phyloP scores from a whole-genome alignment of 2,888 invertebrate genomes.

The Chalcis sispes region DNA sequence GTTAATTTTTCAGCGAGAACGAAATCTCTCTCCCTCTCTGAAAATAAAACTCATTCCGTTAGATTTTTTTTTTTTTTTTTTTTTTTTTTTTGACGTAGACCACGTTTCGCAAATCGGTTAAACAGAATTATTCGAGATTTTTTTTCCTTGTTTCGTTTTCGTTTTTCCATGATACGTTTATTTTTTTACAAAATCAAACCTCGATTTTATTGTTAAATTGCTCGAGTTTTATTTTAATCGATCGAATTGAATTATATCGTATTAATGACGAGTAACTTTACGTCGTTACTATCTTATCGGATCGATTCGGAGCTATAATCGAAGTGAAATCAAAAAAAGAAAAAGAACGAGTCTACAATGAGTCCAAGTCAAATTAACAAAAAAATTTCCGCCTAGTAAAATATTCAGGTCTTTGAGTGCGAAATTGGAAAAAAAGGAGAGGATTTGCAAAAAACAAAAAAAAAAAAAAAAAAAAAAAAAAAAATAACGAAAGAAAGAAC shows the following conservation, averaged over 20 bases:
- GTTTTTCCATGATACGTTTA: slow-evolving; percentile 4
- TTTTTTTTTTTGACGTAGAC: no score
- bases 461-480: no score
- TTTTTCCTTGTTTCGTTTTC: neutral
- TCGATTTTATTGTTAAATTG: slow-evolving; percentile 1
- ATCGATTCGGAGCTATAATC: slow-evolving; percentile 7
- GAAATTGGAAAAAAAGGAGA: slow-evolving; percentile 40
- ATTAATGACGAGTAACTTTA: neutral
- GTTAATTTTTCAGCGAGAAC: slow-evolving; percentile 62
- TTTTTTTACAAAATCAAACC: slow-evolving; percentile 12
- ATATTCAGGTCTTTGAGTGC: slow-evolving; percentile 41
- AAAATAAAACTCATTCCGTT: slow-evolving; percentile 42
- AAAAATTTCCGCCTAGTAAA: slow-evolving; percentile 49
- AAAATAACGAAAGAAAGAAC: no score
- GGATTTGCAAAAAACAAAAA: no score
- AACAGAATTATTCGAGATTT: slow-evolving; percentile 22
- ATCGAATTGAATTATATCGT: slow-evolving; percentile 6
- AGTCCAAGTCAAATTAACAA: slow-evolving; percentile 34
- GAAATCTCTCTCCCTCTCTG: neutral
- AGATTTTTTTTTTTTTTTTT: slow-evolving; percentile 30
- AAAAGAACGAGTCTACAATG: neutral
- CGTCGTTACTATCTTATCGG: neutral
- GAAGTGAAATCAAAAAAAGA: neutral
- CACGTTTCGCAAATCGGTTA: slow-evolving; percentile 10
- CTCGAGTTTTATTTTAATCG: neutral